A percentile compares a stretch with the other conserved stretches of the same genome.
These are phyloP conservation scores for Oreochromis niloticus DNA, from an alignment of 2,113 vertebrate genomes.

Conservation along the genomic window DNA sequence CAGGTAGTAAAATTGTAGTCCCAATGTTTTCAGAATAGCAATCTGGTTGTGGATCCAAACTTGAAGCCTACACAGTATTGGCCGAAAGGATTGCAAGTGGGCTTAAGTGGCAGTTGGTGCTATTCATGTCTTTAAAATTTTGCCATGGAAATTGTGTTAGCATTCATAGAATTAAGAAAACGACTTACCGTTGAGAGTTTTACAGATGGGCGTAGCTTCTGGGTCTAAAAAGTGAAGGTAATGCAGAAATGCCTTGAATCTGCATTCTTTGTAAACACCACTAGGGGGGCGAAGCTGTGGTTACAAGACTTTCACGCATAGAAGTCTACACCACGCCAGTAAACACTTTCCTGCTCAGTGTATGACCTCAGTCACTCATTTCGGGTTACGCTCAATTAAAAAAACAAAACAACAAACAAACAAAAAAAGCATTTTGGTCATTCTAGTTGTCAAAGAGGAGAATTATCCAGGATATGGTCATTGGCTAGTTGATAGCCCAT, in stretches of 20 bases:
- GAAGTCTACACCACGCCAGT: not conserved
- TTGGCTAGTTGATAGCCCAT: not conserved
- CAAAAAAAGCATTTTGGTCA: not conserved
- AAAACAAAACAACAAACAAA: not conserved
- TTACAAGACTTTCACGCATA: not conserved
- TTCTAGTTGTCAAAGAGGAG: fast-evolving
- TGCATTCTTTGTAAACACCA: not conserved
- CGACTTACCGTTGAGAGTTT: not conserved
- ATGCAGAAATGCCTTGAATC: not conserved
- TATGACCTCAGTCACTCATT: not conserved
- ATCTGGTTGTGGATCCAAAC: not conserved
- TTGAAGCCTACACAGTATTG: not conserved
- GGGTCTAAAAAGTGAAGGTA: not conserved
- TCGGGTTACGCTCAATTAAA: not conserved
- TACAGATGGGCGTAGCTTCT: not conserved
- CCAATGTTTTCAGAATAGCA: not conserved
- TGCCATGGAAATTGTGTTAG: not conserved
- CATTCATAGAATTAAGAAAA: not conserved
- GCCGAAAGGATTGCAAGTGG: not conserved
- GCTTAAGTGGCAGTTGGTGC: not conserved
- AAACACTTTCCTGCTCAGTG: not conserved
- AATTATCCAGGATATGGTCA: not conserved
- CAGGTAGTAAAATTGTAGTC: not conserved
- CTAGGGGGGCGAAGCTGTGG: not conserved
- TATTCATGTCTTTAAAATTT: not conserved